A percentile compares a stretch with the other conserved stretches of the same genome.
phyloP scores from a whole-genome alignment of 2,113 vertebrate genomes.

The Ibidorhyncha struthersii region DNA sequence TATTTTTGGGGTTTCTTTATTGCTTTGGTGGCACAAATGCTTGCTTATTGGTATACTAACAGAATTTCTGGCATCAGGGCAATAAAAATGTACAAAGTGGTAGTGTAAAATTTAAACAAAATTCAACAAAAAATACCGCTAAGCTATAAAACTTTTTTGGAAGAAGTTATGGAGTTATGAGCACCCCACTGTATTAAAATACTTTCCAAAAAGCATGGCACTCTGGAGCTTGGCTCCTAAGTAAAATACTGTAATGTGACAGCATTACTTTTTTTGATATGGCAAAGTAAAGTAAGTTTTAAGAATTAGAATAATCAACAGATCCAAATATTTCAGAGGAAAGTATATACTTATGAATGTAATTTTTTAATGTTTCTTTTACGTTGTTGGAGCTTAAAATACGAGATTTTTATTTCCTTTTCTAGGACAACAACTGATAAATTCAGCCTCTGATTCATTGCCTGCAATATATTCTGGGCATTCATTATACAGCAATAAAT shows the following conservation, averaged over 20 bases:
- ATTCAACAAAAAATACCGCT: neutral
- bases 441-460: slow-evolving; percentile 46
- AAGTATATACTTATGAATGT: neutral
- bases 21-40: neutral
- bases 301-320: neutral
- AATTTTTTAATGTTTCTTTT: neutral
- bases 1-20: neutral
- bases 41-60: neutral
- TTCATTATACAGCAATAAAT: slow-evolving; percentile 43
- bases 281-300: neutral
- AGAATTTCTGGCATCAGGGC: neutral
- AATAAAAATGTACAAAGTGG: neutral
- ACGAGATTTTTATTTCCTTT: neutral
- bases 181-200: neutral
- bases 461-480: slow-evolving; percentile 20
- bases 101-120: neutral
- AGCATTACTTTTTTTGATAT: neutral
- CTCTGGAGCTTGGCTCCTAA: neutral
- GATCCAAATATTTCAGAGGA: neutral
- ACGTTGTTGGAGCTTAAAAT: neutral
- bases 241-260: neutral
- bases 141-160: neutral
- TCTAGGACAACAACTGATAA: neutral
- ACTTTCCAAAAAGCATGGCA: neutral
- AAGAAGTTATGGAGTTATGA: neutral